Evolutionary conservation across 2,797 vertebrate genomes (phyloP).

Genomic region (Thripadectes ignobilis): DNA sequence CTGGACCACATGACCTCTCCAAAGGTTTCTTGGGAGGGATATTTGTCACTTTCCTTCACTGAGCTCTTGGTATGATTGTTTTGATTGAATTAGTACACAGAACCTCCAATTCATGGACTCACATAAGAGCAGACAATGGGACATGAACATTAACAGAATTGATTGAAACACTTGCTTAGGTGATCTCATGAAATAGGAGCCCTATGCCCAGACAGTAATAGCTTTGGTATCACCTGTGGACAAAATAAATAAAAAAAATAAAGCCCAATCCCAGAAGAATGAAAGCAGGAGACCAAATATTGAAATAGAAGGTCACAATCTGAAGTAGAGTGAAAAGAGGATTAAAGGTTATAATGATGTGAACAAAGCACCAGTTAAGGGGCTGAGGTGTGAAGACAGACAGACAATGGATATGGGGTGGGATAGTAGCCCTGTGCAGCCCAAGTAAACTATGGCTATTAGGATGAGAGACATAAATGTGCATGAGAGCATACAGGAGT

Average conservation of each 20-base stretch:
- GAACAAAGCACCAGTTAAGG: background rate
- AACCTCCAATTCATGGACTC: background rate
- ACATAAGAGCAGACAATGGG: background rate
- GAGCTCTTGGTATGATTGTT: background rate
- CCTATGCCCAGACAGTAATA: background rate
- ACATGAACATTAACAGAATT: background rate
- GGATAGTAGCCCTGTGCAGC: background rate
- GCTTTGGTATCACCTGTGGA: background rate
- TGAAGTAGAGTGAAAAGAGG: background rate
- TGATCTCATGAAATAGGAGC: background rate
- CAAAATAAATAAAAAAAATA: background rate
- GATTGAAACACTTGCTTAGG: background rate
- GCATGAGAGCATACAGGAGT: background rate
- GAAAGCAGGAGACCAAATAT: background rate
- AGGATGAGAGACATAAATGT: background rate
- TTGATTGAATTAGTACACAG: background rate
- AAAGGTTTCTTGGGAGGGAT: background rate
- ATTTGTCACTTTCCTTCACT: background rate
- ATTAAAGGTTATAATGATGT: background rate
- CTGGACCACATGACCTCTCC: background rate
- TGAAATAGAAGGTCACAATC: background rate
- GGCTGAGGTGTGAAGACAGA: background rate
- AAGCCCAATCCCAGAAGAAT: accelerated
- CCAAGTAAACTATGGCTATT: background rate
- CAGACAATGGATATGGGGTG: accelerated